A percentile compares a stretch with the other conserved stretches of the same genome.
These are phyloP conservation scores for Herpetotheres cachinnans DNA, from an alignment of 2,113 vertebrate genomes.

Conservation along the genomic window DNA sequence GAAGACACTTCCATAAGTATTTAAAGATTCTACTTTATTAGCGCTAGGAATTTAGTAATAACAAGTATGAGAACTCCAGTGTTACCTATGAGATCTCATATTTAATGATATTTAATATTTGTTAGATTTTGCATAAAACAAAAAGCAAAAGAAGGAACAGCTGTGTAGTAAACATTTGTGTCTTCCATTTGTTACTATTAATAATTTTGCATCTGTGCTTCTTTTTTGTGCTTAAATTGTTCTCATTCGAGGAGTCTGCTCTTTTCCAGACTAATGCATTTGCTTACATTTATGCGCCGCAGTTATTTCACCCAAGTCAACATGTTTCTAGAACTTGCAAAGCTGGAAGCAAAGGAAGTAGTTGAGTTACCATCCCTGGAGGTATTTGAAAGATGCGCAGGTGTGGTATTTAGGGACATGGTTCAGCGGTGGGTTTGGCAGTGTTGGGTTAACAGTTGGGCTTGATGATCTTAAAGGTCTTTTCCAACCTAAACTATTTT, in stretches of 20 bases:
- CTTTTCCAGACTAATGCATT: not conserved
- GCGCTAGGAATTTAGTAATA: not conserved
- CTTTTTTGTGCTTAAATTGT: not conserved
- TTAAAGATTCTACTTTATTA: not conserved
- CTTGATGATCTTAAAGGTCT: too few species aligned
- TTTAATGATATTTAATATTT: not conserved
- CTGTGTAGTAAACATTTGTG: not conserved
- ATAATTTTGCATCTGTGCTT: not conserved
- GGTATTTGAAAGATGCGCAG: too few species aligned
- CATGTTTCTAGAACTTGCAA: not conserved
- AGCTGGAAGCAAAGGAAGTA: not conserved
- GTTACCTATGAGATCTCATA: not conserved
- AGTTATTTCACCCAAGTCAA: not conserved
- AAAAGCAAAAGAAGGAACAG: not conserved
- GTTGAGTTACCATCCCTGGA: too few species aligned
- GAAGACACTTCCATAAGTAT: not conserved
- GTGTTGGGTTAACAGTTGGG: too few species aligned
- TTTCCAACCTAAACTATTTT: too few species aligned
- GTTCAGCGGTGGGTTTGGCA: too few species aligned
- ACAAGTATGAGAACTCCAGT: not conserved
- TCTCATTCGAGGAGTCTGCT: not conserved
- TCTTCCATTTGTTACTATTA: not conserved
- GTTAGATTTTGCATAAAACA: not conserved
- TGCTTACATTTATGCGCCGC: not conserved
- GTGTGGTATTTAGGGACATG: too few species aligned